Conservation (phyloP, 2,888 invertebrate species). For the Synanthedon myopaeformis region DNA sequence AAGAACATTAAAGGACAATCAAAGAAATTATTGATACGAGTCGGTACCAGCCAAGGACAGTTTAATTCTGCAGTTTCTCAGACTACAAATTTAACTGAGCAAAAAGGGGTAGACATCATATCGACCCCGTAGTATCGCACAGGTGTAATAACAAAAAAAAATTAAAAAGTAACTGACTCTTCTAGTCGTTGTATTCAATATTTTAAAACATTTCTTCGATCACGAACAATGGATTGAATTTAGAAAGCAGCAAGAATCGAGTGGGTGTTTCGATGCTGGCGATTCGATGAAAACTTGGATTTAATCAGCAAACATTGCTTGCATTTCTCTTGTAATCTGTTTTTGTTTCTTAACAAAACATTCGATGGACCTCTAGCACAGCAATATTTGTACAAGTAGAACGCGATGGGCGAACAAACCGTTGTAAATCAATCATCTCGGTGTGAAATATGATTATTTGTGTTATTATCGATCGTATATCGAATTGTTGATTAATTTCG, state of each 20-base stretch:
- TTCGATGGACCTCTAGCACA: neutral
- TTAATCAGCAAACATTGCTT: neutral
- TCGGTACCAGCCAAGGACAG: no score
- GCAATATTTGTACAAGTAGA: neutral
- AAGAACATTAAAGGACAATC: no score
- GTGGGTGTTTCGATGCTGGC: neutral
- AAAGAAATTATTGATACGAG: no score
- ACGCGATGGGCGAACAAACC: slow-evolving; percentile 11
- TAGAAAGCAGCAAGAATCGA: slow-evolving; percentile 39
- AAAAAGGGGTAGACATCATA: no score
- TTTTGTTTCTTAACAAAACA: neutral
- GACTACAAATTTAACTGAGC: no score
- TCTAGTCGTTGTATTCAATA: neutral
- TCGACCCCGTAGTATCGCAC: no score
- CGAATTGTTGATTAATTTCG: slow-evolving; percentile 37
- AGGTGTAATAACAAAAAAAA: no score
- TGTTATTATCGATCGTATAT: slow-evolving; percentile 37
- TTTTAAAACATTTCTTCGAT: slow-evolving; percentile 22
- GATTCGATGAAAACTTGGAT: neutral
- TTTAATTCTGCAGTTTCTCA: no score
- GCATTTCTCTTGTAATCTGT: neutral
- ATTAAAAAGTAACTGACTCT: neutral
- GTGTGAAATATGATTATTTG: slow-evolving; percentile 50
- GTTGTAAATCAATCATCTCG: slow-evolving; percentile 51
- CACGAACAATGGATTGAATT: slow-evolving; percentile 51